Percentiles rank a stretch among this genome's conserved stretches.
Evolutionary conservation across 2,797 vertebrate genomes (phyloP).

Genomic region (Coregonus sp.): DNA sequence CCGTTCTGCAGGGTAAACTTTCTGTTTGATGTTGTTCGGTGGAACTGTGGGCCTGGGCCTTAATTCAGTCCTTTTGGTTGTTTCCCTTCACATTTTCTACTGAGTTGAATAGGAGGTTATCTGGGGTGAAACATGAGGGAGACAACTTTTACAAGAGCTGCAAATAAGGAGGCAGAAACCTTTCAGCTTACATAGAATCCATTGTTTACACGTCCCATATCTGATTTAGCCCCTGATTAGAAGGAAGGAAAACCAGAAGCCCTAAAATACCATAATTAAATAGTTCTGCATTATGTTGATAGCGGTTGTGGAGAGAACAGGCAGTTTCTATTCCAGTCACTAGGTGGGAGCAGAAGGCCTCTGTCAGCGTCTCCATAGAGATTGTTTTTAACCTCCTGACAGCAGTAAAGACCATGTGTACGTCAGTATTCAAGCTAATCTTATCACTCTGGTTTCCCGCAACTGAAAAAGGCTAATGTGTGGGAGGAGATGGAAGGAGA

Average conservation of each 20-base stretch:
- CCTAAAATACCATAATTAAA: background rate
- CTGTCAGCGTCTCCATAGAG: background rate
- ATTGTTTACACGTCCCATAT: background rate
- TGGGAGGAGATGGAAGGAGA: background rate
- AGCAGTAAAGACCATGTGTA: background rate
- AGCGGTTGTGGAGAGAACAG: background rate
- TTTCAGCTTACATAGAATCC: background rate
- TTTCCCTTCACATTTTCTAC: background rate
- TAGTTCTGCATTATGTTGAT: background rate
- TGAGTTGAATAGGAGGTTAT: background rate
- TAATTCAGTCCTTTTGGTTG: background rate
- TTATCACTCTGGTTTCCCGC: background rate
- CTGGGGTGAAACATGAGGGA: background rate
- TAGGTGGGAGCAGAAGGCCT: constrained; percentile 45
- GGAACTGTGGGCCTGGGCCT: background rate
- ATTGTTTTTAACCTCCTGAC: background rate
- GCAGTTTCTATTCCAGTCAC: constrained; percentile 24
- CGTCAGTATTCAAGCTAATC: background rate
- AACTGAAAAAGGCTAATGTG: background rate
- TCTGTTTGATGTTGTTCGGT: background rate
- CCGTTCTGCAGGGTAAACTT: background rate
- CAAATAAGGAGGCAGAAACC: background rate
- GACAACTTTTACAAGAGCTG: background rate
- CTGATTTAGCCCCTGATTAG: background rate
- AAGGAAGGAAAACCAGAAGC: background rate